A percentile compares a stretch with the other conserved stretches of the same genome.
Conservation (phyloP, 2,888 invertebrate species). For the Leptopilina drosophilae region DNA sequence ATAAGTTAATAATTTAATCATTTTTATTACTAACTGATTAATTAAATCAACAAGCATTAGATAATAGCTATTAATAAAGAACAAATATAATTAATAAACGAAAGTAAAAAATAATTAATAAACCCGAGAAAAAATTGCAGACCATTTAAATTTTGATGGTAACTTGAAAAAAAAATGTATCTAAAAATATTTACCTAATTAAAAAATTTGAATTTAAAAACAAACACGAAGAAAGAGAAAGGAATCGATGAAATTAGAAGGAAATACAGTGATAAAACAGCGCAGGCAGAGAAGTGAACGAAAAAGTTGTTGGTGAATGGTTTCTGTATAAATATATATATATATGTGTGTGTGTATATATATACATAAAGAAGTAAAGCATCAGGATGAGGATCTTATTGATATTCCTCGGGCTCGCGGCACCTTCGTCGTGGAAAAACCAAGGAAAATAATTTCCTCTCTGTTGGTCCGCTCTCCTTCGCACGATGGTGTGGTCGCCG, state of each 20-base stretch:
- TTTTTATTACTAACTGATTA: no score
- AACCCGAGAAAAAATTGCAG: no score
- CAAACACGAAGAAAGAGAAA: background rate
- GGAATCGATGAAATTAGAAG: conserved; percentile 17
- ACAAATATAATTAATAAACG: no score
- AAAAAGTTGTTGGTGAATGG: conserved; percentile 15
- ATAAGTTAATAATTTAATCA: no score
- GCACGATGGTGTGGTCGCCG: conserved; percentile 37
- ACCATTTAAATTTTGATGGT: no score
- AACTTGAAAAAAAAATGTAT: no score
- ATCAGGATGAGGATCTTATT: conserved; percentile 22
- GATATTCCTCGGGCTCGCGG: conserved; percentile 49
- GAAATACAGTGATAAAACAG: conserved; percentile 24
- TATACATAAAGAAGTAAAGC: background rate
- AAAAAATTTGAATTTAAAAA: no score
- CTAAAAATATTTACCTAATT: no score
- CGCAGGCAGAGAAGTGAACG: conserved; percentile 12
- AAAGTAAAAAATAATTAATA: no score
- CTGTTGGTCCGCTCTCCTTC: conserved; percentile 40
- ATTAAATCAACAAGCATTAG: no score
- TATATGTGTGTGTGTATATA: no score
- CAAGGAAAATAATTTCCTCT: conserved; percentile 69
- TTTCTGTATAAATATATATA: background rate
- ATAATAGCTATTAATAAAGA: no score
- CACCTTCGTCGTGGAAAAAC: conserved; percentile 62